A percentile compares a stretch with the other conserved stretches of the same genome.
Conservation (phyloP, 1,140 invertebrate species). For the Euborellia annulipes region DNA sequence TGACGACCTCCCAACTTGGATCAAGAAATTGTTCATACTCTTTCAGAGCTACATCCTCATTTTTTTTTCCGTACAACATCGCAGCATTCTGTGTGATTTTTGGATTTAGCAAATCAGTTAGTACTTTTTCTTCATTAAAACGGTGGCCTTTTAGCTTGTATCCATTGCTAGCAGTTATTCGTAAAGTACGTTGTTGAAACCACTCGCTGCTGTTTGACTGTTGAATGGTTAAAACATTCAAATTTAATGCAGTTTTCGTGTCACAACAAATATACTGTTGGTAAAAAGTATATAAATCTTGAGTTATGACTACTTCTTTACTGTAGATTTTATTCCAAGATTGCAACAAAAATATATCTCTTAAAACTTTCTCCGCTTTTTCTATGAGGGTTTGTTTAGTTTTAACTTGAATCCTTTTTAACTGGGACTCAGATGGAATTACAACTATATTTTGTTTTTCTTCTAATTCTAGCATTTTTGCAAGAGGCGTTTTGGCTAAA, state of each 20-base stretch:
- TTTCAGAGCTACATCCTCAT: no score
- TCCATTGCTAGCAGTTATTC: no score
- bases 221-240: constrained; percentile 4
- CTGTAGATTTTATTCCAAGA: not conserved
- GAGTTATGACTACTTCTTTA: not conserved
- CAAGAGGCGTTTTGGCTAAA: not conserved
- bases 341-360: constrained; percentile 8
- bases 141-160: no score
- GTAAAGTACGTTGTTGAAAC: no score
- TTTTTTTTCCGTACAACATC: no score
- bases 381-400: not conserved
- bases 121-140: no score
- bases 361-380: constrained; percentile 5
- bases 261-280: not conserved
- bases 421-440: constrained; percentile 3
- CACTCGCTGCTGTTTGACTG: constrained; percentile 6
- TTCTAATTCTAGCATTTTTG: constrained; percentile 3
- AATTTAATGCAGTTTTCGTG: not conserved
- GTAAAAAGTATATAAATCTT: constrained; percentile 4
- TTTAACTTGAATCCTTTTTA: not conserved
- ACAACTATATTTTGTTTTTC: constrained; percentile 8
- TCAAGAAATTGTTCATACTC: no score
- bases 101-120: no score
- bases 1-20: no score
- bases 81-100: no score